These are phyloP conservation scores for Notamacropus eugenii DNA, from an alignment of 2,797 vertebrate genomes.

Conservation along the genomic window DNA sequence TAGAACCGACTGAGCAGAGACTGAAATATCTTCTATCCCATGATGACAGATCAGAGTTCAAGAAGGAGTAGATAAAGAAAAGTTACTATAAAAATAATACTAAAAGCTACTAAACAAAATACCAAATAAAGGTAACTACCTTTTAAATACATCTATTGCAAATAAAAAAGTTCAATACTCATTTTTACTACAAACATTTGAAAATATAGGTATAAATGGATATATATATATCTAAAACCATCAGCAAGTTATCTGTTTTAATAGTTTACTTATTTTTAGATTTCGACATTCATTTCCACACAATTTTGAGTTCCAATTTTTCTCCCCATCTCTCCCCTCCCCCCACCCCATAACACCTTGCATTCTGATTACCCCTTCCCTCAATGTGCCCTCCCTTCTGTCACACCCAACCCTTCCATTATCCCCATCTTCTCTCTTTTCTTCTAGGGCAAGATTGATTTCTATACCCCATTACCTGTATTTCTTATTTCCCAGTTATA, in stretches of 20 bases:
- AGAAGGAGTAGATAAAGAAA: not conserved
- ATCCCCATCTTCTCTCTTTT: too few species aligned
- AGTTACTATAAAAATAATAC: not conserved
- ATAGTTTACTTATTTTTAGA: too few species aligned
- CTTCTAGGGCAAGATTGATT: too few species aligned
- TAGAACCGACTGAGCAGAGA: not conserved
- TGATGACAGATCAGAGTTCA: not conserved
- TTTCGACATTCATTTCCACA: too few species aligned
- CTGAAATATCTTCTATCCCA: not conserved
- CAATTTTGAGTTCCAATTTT: too few species aligned
- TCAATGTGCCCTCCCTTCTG: too few species aligned
- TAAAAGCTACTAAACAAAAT: not conserved
- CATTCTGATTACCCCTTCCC: too few species aligned
- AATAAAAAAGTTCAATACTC: not conserved
- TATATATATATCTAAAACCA: not conserved
- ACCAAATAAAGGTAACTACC: not conserved
- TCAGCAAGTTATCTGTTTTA: not conserved
- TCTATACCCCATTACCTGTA: too few species aligned
- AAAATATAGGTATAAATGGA: not conserved
- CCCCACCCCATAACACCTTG: too few species aligned
- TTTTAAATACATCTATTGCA: not conserved
- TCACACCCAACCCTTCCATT: too few species aligned
- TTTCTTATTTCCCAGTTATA: too few species aligned
- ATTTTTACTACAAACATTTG: not conserved
- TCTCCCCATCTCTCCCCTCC: too few species aligned